These are phyloP conservation scores for Catalaphyllia jardinei DNA, from an alignment of 64 coral and sea anemone species.

Conservation along the genomic window DNA sequence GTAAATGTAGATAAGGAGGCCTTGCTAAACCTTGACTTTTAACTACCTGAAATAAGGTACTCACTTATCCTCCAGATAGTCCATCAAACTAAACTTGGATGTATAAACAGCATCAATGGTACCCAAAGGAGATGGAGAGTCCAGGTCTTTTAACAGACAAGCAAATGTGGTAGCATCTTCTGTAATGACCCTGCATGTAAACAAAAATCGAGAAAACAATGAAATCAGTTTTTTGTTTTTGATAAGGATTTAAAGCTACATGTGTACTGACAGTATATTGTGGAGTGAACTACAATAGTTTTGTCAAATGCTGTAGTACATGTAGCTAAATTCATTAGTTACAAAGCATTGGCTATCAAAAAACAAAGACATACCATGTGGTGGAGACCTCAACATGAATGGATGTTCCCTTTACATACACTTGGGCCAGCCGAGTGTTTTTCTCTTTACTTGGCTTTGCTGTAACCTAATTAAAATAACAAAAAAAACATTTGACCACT, in stretches of 20 bases:
- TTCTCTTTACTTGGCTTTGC: constrained; percentile 79
- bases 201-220: not conserved
- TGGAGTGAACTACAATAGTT: no score
- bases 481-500: no score
- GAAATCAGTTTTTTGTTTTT: no score
- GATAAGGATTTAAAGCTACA: no score
- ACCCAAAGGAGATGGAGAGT: constrained; percentile 48
- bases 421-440: constrained; percentile 92
- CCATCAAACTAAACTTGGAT: constrained; percentile 94
- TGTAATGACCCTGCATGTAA: constrained; percentile 62
- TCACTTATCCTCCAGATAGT: constrained; percentile 97
- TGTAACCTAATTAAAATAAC: constrained; percentile 51
- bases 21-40: no score
- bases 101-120: constrained; percentile 78
- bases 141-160: constrained; percentile 72
- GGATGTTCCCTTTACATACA: constrained; percentile 80
- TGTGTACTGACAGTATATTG: no score
- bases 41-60: not conserved
- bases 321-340: not conserved
- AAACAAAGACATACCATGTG: constrained; percentile 56
- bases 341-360: not conserved
- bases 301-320: no score
- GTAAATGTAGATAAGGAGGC: no score
- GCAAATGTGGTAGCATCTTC: constrained; percentile 74
- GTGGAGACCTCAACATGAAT: constrained; percentile 86